Percentiles rank a stretch among this genome's conserved stretches.
These are phyloP conservation scores for Esox niger DNA, from an alignment of 2,113 vertebrate genomes.

Conservation along the genomic window DNA sequence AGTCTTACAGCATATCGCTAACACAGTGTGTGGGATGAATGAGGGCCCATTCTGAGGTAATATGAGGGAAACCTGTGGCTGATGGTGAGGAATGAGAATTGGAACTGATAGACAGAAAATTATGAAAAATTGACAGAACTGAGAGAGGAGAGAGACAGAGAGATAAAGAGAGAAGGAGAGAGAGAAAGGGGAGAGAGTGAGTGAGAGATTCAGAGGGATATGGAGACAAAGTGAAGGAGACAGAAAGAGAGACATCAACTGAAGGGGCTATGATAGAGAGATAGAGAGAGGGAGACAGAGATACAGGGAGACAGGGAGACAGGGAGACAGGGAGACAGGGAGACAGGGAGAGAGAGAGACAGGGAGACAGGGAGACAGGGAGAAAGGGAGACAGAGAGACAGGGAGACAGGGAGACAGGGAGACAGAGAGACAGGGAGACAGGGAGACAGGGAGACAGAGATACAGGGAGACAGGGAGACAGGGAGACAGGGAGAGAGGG, in stretches of 20 bases:
- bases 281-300: slow-evolving; percentile 11
- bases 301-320: not conserved
- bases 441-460: not conserved
- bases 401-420: too few species aligned
- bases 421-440: not conserved
- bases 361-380: not conserved
- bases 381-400: not conserved
- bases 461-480: not conserved
- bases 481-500: too few species aligned
- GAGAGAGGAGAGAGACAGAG: not conserved
- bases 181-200: not conserved
- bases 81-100: slow-evolving; percentile 68
- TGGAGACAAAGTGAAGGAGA: slow-evolving; percentile 16
- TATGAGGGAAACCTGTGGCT: slow-evolving; percentile 72
- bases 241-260: too few species aligned
- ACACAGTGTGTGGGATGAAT: slow-evolving; percentile 57
- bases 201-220: not conserved
- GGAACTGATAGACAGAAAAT: slow-evolving; percentile 65
- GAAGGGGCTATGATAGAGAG: too few species aligned
- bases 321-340: too few species aligned
- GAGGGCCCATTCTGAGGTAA: slow-evolving; percentile 64
- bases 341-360: not conserved
- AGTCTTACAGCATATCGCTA: slow-evolving; percentile 45
- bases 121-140: slow-evolving; percentile 53
- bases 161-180: not conserved